A percentile compares a stretch with the other conserved stretches of the same genome.
These are phyloP conservation scores for Dryocosmus kuriphilus DNA, from an alignment of 2,888 invertebrate genomes.

Conservation along the genomic window DNA sequence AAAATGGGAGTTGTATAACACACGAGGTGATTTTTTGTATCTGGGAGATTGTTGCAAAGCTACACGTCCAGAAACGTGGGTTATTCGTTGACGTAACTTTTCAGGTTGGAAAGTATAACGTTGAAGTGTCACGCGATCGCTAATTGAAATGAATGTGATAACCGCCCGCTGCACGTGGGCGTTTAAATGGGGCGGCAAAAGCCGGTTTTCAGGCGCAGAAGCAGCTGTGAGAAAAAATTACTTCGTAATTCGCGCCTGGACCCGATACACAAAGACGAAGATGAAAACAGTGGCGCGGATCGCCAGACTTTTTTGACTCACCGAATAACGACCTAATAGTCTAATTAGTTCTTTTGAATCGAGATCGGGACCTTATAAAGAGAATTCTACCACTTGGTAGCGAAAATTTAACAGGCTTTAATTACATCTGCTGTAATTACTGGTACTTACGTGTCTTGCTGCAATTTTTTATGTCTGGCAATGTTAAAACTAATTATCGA, in stretches of 20 bases:
- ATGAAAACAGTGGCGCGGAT: slow-evolving; percentile 40
- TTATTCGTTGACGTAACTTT: slow-evolving; percentile 48
- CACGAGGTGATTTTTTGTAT: background rate
- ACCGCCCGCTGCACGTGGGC: slow-evolving; percentile 50
- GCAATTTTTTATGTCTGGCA: background rate
- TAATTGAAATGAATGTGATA: slow-evolving; percentile 64
- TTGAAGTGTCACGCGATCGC: slow-evolving; percentile 58
- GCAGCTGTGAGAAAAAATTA: slow-evolving; percentile 50
- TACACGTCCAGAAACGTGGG: slow-evolving; percentile 49
- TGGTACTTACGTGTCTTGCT: background rate
- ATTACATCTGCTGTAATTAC: background rate
- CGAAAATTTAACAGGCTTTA: background rate
- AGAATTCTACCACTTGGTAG: background rate
- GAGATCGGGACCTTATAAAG: slow-evolving; percentile 54
- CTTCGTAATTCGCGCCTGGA: slow-evolving; percentile 64
- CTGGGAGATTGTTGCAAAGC: slow-evolving; percentile 14
- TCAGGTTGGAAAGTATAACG: slow-evolving; percentile 52
- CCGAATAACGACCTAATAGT: slow-evolving; percentile 59
- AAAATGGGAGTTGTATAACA: background rate
- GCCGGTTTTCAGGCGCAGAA: slow-evolving; percentile 50
- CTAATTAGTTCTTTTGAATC: slow-evolving; percentile 59
- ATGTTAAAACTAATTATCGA: background rate
- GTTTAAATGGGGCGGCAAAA: slow-evolving; percentile 42
- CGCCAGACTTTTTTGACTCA: slow-evolving; percentile 54
- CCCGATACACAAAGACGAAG: slow-evolving; percentile 29